Conservation (phyloP, 2,797 vertebrate genomes). For the Artibeus jamaicensis region DNA sequence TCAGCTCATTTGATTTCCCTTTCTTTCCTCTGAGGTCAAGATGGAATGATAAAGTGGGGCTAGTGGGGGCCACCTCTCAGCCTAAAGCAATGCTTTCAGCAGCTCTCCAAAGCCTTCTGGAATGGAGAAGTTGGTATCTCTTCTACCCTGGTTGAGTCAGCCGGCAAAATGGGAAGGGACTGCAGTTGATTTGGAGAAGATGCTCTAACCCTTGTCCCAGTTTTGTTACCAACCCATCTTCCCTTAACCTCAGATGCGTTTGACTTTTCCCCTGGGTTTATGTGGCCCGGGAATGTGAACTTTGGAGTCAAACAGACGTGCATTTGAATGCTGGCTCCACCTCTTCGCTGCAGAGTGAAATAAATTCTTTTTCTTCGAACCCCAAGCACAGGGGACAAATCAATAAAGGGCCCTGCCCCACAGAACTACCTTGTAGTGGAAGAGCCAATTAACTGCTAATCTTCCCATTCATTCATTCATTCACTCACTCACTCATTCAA, state of each 20-base stretch:
- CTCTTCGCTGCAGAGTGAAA: neutral
- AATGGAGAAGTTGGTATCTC: neutral
- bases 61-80: neutral
- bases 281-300: conserved; percentile 18
- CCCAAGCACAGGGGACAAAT: neutral
- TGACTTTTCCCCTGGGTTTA: neutral
- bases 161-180: neutral
- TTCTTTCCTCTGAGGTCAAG: conserved; percentile 64
- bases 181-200: neutral
- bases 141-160: neutral
- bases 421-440: neutral
- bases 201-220: neutral
- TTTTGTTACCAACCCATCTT: neutral
- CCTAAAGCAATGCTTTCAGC: neutral
- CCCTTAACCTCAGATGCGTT: neutral
- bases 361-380: neutral
- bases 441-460: neutral
- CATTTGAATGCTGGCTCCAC: conserved; percentile 47
- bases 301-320: conserved; percentile 60
- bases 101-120: neutral
- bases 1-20: conserved; percentile 32
- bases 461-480: neutral
- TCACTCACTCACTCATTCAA: neutral
- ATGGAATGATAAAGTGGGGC: conserved; percentile 51
- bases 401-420: neutral